phyloP scores from a whole-genome alignment of 1,140 invertebrate genomes.

The Hylyphantes graminicola region DNA sequence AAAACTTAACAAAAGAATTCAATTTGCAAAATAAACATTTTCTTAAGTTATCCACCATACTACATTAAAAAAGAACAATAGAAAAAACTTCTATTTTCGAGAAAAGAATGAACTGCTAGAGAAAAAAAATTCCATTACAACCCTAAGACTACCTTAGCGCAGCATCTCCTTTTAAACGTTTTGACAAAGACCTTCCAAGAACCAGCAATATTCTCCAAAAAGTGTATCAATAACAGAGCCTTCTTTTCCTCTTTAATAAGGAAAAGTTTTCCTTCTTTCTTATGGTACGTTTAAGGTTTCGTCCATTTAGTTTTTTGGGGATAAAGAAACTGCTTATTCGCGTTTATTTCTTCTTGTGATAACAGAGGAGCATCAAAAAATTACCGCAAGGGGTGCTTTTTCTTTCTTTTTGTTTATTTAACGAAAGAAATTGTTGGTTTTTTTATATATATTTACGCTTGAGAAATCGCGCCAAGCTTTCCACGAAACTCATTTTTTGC shows the following conservation, averaged over 20 bases:
- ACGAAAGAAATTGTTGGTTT: neutral
- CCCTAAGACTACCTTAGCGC: too few relatives aligned
- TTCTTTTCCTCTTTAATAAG: slow-evolving; percentile 3
- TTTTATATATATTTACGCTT: neutral
- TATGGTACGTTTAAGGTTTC: neutral
- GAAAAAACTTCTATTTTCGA: too few relatives aligned
- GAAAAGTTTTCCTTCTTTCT: neutral
- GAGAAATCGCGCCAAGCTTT: too few relatives aligned
- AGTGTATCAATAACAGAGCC: neutral
- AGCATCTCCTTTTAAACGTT: too few relatives aligned
- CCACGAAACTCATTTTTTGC: too few relatives aligned
- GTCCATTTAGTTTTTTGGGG: slow-evolving; percentile 4
- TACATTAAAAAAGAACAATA: too few relatives aligned
- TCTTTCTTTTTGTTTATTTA: slow-evolving; percentile 7
- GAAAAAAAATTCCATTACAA: too few relatives aligned
- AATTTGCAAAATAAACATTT: too few relatives aligned
- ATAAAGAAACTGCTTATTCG: slow-evolving; percentile 1
- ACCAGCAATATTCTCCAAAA: neutral
- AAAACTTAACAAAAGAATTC: too few relatives aligned
- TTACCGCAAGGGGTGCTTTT: neutral
- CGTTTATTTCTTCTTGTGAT: neutral
- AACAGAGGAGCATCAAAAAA: slow-evolving; percentile 10
- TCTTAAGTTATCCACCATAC: too few relatives aligned
- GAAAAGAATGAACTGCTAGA: too few relatives aligned
- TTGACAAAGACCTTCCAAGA: neutral